A percentile compares a stretch with the other conserved stretches of the same genome.
phyloP scores from a whole-genome alignment of 2,797 vertebrate genomes.

The Rhabdophis nuchalis region DNA sequence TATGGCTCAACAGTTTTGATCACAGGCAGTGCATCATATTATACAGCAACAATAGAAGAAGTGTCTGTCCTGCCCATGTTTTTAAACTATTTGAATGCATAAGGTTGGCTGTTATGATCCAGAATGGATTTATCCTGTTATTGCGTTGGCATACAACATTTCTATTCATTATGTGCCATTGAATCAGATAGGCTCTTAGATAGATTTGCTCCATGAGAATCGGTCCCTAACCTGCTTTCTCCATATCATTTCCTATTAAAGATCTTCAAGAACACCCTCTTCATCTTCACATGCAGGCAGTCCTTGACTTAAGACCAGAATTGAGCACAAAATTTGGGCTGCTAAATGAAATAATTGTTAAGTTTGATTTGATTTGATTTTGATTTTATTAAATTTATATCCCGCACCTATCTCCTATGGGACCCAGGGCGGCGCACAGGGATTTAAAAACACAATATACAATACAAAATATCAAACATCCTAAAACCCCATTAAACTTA shows the following conservation, averaged over 20 bases:
- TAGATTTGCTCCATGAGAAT: neutral
- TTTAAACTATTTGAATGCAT: neutral
- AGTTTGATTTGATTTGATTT: too few species aligned
- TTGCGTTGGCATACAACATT: neutral
- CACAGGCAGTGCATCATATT: neutral
- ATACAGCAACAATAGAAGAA: neutral
- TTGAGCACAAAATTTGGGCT: neutral
- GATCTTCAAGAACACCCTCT: neutral
- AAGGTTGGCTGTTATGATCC: neutral
- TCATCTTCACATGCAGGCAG: neutral
- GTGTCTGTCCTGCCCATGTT: neutral
- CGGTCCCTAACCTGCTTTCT: neutral
- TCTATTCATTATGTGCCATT: neutral
- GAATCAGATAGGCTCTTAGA: neutral
- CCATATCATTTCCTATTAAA: neutral
- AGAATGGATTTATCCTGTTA: neutral
- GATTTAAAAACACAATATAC: too few species aligned
- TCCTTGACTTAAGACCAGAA: neutral
- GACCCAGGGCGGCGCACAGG: too few species aligned
- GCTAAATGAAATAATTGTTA: neutral
- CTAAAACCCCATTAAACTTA: too few species aligned
- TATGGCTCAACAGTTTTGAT: neutral
- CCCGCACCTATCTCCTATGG: too few species aligned
- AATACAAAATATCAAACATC: too few species aligned
- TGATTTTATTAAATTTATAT: too few species aligned